Evolutionary conservation across 2,113 vertebrate species (phyloP).

Genomic region (Menidia beryllina): DNA sequence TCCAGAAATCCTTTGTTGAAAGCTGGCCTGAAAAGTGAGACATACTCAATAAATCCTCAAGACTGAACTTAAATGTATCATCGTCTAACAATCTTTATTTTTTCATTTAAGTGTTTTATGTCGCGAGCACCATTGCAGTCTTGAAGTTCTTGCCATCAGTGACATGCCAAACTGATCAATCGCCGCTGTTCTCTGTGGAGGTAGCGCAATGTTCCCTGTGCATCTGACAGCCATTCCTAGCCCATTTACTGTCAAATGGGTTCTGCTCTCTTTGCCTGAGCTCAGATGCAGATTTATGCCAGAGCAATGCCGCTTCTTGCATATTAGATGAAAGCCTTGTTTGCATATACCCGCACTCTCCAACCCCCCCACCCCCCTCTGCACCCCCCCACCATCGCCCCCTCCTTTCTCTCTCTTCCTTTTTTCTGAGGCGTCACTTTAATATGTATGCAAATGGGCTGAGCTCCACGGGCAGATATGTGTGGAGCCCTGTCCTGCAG

Average conservation of each 20-base stretch:
- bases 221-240: slow-evolving; percentile 71
- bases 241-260: slow-evolving; percentile 79
- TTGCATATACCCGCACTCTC: slow-evolving; percentile 79
- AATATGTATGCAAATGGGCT: slow-evolving; percentile 86
- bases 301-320: slow-evolving; percentile 80
- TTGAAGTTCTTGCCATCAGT: slow-evolving; percentile 51
- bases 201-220: slow-evolving; percentile 63
- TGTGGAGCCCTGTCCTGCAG: slow-evolving; percentile 83
- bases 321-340: slow-evolving; percentile 85
- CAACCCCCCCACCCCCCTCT: slow-evolving; percentile 13
- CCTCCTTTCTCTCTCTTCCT: slow-evolving; percentile 73
- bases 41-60: neutral
- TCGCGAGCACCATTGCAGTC: slow-evolving; percentile 42
- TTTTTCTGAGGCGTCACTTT: slow-evolving; percentile 84
- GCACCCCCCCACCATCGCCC: no score
- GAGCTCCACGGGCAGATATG: slow-evolving; percentile 82
- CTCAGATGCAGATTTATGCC: slow-evolving; percentile 84
- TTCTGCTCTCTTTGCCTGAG: slow-evolving; percentile 68
- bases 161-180: slow-evolving; percentile 72
- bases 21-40: neutral
- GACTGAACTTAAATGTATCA: neutral
- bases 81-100: neutral
- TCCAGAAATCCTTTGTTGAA: neutral
- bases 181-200: slow-evolving; percentile 60
- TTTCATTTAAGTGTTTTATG: slow-evolving; percentile 26